Percentiles rank a stretch among this genome's conserved stretches.
phyloP scores from a whole-genome alignment of 1,140 invertebrate genomes.

The Philopotamus ludificatus region DNA sequence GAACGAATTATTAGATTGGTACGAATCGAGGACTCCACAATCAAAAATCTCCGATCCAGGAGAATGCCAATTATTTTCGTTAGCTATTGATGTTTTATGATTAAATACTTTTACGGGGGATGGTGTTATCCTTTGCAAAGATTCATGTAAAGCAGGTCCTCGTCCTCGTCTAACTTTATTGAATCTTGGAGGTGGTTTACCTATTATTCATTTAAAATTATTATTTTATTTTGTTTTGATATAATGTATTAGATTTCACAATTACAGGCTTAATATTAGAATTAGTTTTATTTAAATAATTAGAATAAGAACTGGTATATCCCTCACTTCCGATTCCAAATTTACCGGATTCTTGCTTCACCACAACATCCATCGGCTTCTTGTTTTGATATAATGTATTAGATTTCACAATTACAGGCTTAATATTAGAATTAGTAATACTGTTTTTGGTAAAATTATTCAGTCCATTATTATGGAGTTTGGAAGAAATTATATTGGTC shows the following conservation, averaged over 20 bases:
- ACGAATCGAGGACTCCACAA: conserved; percentile 47
- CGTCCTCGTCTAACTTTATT: conserved; percentile 42
- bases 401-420: conserved; percentile 43
- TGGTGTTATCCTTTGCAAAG: conserved; percentile 53
- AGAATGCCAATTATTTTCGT: conserved; percentile 48
- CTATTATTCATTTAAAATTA: conserved; percentile 10
- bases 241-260: conserved; percentile 34
- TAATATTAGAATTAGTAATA: conserved; percentile 49
- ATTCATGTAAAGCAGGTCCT: conserved; percentile 53
- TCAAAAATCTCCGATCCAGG: conserved; percentile 51
- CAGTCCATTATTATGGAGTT: conserved; percentile 14
- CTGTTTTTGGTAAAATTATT: conserved; percentile 44
- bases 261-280: conserved; percentile 44
- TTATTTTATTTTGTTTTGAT: conserved; percentile 2
- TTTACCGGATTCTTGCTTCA: conserved; percentile 26
- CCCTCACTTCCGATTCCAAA: conserved; percentile 9
- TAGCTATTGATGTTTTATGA: neutral
- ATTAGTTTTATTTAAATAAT: conserved; percentile 24
- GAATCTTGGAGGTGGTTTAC: conserved; percentile 26
- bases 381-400: conserved; percentile 24
- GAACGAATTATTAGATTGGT: neutral
- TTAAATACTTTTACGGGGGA: too few relatives aligned
- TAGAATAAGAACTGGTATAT: conserved; percentile 12
- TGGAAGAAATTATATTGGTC: neutral
- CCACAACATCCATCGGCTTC: neutral